Evolutionary conservation across 2,113 vertebrate species (phyloP).

Genomic region (Strigops habroptila): DNA sequence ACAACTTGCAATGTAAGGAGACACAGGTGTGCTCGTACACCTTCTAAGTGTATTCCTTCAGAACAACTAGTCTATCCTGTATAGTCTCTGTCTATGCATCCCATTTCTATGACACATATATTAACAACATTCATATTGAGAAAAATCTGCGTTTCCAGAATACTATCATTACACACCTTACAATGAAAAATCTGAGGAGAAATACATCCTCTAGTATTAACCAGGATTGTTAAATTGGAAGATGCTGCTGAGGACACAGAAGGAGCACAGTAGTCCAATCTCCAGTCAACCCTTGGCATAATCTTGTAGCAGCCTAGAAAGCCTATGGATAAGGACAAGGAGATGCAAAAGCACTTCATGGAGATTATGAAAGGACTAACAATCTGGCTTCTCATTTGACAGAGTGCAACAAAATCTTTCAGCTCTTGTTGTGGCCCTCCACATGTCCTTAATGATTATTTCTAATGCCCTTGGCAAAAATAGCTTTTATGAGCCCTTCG

Average conservation of each 20-base stretch:
- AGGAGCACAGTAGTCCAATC: fast-evolving
- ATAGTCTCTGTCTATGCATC: not conserved
- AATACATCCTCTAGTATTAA: not conserved
- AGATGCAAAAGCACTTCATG: not conserved
- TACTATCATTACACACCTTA: not conserved
- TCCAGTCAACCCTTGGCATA: not conserved
- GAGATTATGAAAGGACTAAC: not conserved
- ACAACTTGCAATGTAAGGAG: not conserved
- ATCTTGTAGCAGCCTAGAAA: not conserved
- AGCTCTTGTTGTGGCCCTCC: not conserved
- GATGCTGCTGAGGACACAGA: not conserved
- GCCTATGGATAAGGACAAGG: not conserved
- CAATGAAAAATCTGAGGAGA: not conserved
- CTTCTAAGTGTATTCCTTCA: not conserved
- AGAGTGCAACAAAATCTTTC: not conserved
- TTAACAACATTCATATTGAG: not conserved
- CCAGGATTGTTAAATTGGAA: not conserved
- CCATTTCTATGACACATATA: not conserved
- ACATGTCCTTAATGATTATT: not conserved
- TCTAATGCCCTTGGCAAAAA: not conserved
- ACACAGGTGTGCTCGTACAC: fast-evolving
- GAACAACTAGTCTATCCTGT: not conserved
- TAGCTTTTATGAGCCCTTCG: not conserved
- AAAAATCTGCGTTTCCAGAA: not conserved
- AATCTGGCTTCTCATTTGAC: not conserved